Conservation (phyloP, 64 coral and sea anemone species). For the Pocillopora damicornis region DNA sequence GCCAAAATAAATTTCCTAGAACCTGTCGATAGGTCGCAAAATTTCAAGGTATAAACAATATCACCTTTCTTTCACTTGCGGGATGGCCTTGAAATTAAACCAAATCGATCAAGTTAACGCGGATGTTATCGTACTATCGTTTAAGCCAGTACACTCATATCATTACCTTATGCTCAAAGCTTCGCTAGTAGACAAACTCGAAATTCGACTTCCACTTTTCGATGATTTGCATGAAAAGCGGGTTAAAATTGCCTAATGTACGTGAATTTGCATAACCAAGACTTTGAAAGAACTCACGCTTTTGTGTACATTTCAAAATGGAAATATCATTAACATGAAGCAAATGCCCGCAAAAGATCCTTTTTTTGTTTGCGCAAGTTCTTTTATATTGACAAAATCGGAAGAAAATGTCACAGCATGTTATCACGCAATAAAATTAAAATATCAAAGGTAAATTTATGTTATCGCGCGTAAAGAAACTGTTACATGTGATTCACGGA, state of each 20-base stretch:
- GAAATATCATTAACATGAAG: background rate
- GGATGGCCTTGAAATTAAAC: background rate
- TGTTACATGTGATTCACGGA: too few relatives aligned
- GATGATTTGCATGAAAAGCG: slow-evolving; percentile 29
- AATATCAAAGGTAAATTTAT: background rate
- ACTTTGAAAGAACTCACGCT: background rate
- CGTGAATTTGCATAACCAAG: slow-evolving; percentile 19
- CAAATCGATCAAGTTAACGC: background rate
- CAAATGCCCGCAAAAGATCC: background rate
- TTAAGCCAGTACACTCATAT: background rate
- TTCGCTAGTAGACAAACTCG: background rate
- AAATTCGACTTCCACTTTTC: background rate
- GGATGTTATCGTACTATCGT: background rate
- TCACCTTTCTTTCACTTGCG: background rate
- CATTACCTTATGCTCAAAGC: background rate
- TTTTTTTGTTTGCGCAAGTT: background rate
- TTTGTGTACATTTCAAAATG: slow-evolving; percentile 16
- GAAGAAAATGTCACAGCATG: background rate
- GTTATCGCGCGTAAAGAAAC: background rate
- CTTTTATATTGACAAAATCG: too few relatives aligned
- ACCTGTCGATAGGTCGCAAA: background rate
- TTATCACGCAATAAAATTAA: background rate
- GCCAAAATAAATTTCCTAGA: too few relatives aligned
- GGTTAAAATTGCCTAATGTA: background rate
- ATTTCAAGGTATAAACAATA: slow-evolving; percentile 2